Base-by-base conservation (phyloP, 23 tunicate species). In the Styela clava region DNA sequence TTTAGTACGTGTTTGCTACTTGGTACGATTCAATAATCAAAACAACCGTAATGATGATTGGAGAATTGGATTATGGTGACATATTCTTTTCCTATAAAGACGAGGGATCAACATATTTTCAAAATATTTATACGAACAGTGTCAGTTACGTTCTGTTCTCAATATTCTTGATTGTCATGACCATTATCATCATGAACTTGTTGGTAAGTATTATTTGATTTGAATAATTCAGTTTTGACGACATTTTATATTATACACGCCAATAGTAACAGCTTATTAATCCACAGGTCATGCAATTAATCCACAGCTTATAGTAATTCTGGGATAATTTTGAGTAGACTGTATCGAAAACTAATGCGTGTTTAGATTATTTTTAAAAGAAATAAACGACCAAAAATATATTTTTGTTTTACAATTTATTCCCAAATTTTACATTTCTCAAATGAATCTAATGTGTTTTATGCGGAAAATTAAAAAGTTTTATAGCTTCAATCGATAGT, bases 151-250 rank as follows among this genome's bases (percentile, higher is more conserved):
- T 88, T 34, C 76, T 94, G 20, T 94, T 94, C 74, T 71, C 34
- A 25, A 88, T 85, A 3, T 94, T 94, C 52, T 88, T 94, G 64
- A 82, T 94, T 31, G 86, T 88, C 51, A 88, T 94, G 94, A 94
- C 98, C 31, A 94, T 94, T 72, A 84, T 94, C 87, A 94, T 94
- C 78, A 88, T 88, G 90, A 94, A 94, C 31, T 68, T 94, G 77
- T 63, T 88, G 89, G 94, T 91, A 32, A 78, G 91, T 83, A 25
- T 67, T 67, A 25, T 7, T 28, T n/a, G n/a, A n/a, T n/a, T n/a
- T n/a, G n/a, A n/a, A n/a, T 61, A 22, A 61, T 61, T 61, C 22
- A 61, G n/a, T 21, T 61, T 61, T 61, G 64, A 61, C n/a, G 21
- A 61, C 21, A 61, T 0, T 61, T 0, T 0, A 61, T 22, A 21